These are phyloP conservation scores for Glossophaga mutica DNA, from an alignment of 2,797 vertebrate genomes.

Conservation along the genomic window DNA sequence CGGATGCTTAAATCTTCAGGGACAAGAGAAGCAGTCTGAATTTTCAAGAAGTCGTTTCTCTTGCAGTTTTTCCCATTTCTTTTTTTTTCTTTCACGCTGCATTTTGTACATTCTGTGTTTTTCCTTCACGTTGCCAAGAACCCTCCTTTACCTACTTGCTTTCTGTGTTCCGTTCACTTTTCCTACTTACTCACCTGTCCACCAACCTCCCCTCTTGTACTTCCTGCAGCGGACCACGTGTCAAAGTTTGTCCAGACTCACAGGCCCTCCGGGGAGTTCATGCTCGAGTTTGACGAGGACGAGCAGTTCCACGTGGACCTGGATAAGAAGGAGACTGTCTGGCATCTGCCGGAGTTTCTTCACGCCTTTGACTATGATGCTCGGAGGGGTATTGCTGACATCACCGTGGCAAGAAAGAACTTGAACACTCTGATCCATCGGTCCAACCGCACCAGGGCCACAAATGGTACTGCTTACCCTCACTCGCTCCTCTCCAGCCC, in stretches of 20 bases:
- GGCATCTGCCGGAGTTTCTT: background rate
- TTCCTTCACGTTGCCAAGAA: background rate
- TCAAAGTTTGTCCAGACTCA: background rate
- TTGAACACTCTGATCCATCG: too few species aligned
- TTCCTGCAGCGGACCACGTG: background rate
- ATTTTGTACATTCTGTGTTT: background rate
- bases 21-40: background rate
- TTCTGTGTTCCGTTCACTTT: background rate
- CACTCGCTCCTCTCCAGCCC: background rate
- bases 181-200: background rate
- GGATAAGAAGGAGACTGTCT: background rate
- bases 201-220: background rate
- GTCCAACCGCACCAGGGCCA: background rate
- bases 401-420: background rate
- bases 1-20: background rate
- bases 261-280: background rate
- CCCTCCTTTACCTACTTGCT: background rate
- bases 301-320: constrained; percentile 21
- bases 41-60: background rate
- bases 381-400: background rate
- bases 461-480: background rate
- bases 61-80: background rate
- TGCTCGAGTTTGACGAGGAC: constrained; percentile 1
- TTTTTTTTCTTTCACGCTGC: background rate
- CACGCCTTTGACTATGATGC: background rate